Evolutionary conservation across 1,140 invertebrate species (phyloP).

Genomic region (Carposina sasakii): DNA sequence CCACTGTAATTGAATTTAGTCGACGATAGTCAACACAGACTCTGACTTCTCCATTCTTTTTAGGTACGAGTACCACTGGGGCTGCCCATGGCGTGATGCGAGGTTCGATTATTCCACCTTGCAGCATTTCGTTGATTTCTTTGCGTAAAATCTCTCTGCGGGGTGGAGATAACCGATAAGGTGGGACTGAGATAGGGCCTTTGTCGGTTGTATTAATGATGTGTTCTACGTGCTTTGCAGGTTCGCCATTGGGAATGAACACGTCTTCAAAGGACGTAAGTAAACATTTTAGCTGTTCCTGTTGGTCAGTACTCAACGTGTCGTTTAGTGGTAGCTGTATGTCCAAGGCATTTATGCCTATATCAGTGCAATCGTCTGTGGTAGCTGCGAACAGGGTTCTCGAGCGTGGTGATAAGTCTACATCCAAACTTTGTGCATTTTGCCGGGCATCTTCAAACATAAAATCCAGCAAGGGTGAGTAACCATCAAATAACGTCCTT

Average conservation of each 20-base stretch:
- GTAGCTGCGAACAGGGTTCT: background rate
- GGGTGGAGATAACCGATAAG: background rate
- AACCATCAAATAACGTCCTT: background rate
- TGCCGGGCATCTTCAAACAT: background rate
- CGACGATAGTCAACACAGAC: slow-evolving; percentile 46
- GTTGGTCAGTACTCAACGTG: too few species aligned
- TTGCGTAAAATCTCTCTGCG: background rate
- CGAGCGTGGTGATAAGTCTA: background rate
- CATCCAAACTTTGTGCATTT: background rate
- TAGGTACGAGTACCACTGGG: slow-evolving; percentile 65
- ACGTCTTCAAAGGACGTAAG: background rate
- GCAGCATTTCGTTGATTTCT: slow-evolving; percentile 23
- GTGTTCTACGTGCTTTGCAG: background rate
- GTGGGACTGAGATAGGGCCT: background rate
- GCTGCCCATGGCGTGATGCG: slow-evolving; percentile 53
- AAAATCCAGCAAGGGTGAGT: background rate
- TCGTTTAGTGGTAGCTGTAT: background rate
- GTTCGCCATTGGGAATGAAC: background rate
- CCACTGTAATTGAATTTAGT: slow-evolving; percentile 36
- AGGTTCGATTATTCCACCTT: slow-evolving; percentile 43
- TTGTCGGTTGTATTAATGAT: background rate
- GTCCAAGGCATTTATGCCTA: background rate
- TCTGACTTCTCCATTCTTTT: slow-evolving; percentile 33
- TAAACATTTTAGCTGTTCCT: background rate
- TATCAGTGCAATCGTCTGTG: too few species aligned